Evolutionary conservation across 2,797 vertebrate genomes (phyloP).

Genomic region (Chaenodraco wilsoni): DNA sequence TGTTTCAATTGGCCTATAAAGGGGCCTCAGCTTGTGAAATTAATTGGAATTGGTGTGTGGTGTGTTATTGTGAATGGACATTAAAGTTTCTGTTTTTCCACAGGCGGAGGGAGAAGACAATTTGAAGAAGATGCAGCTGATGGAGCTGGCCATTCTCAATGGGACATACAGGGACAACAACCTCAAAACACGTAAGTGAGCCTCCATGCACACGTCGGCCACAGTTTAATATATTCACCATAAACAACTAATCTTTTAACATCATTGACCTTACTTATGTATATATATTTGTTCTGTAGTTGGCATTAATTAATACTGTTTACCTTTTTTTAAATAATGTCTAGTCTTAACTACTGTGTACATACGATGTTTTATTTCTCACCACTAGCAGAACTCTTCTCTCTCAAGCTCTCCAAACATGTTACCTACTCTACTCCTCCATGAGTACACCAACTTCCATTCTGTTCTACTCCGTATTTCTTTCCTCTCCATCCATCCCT

Average conservation of each 20-base stretch:
- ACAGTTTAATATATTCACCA: conserved; percentile 8
- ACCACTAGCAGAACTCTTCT: conserved; percentile 48
- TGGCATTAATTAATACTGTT: conserved; percentile 45
- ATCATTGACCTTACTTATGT: conserved; percentile 19
- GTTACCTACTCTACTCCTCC: conserved; percentile 41
- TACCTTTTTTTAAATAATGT: conserved; percentile 25
- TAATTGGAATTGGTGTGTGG: conserved; percentile 10
- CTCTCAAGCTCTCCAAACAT: conserved; percentile 51
- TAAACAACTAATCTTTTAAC: conserved; percentile 38
- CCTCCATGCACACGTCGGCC: conserved; percentile 1
- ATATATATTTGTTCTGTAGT: conserved; percentile 10
- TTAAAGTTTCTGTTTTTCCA: conserved; percentile 20
- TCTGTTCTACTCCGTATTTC: conserved; percentile 50
- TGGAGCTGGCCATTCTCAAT: conserved; percentile 88
- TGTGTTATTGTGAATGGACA: conserved; percentile 15
- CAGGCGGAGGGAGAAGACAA: conserved; percentile 89
- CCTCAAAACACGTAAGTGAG: conserved; percentile 85
- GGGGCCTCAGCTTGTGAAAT: conserved; percentile 19
- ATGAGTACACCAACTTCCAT: conserved; percentile 53
- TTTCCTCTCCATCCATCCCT: conserved; percentile 48
- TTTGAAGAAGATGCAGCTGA: conserved; percentile 90
- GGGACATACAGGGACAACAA: conserved; percentile 90
- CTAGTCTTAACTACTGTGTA: conserved; percentile 36
- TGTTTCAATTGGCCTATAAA: conserved; percentile 31
- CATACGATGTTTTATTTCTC: conserved; percentile 43